Evolutionary conservation across 2,888 invertebrate genomes (phyloP), one percentile per base, ranked within the genome.

Genomic region (Amiota mariae): DNA sequence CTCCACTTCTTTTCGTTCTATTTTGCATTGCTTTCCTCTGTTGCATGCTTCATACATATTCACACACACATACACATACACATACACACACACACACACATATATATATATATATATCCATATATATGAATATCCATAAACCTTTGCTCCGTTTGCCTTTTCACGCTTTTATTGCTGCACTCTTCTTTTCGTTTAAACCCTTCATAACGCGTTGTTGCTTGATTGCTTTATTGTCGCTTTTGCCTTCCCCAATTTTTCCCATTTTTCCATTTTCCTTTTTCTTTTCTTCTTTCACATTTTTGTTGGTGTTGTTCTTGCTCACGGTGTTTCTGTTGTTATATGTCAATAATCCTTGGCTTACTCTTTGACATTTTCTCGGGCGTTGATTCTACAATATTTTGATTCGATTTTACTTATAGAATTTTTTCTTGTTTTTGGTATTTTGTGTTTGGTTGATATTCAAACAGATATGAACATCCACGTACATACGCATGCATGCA

Each of bases 341-440:
- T 48, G 66, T 15, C 36, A 36, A 36, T 36, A 36, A 36, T 36
- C 36, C 36, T 36, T 36, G 36, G 36, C 36, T 36, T 36, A 36
- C 36, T 36, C 36, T 36, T 36, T 36, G 36, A 36, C 36, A 36
- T 36, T 36, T 36, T 36, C 36, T 36, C 36, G 36, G 36, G 36
- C 36, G 36, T 36, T 56, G 56, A 15, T 18, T 59, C 15, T 4
- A 59, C 9, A 24, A 59, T 20, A 59, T 59, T 59, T 59, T 11
- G 18, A 24, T 56, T 56, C 18, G n/a, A 15, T 11, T 6, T 59
- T 59, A 18, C 24, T 67, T 67, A 47, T 54, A 57, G 15, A 18
- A 13, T 66, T 66, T 18, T 18, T 57, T 46, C 36, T n/a, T 61
- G 49, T n/a, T 68, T 54, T 18, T 57, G 20, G 18, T 66, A 15